Conservation (phyloP, 1,140 invertebrate species). For the Zaprionus ghesquierei region DNA sequence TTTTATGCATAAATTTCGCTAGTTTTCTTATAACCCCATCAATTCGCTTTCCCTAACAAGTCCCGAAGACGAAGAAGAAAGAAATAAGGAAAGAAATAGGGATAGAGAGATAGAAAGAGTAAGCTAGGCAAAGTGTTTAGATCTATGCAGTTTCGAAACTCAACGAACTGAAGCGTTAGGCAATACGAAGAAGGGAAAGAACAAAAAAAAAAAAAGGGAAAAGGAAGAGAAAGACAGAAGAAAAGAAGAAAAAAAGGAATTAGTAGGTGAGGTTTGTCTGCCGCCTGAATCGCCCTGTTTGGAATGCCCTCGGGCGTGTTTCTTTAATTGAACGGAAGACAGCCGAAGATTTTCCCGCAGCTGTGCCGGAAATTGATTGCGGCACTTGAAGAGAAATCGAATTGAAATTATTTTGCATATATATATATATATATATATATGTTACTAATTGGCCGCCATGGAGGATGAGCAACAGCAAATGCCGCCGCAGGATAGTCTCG, state of each 20-base stretch:
- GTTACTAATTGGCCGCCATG: not conserved
- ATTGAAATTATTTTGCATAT: not conserved
- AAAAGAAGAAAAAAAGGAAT: not conserved
- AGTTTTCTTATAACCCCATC: not conserved
- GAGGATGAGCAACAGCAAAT: not conserved
- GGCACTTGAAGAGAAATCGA: constrained; percentile 28
- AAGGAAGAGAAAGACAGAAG: not conserved
- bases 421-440: too few species aligned
- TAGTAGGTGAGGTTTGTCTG: not conserved
- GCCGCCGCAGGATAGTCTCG: not conserved
- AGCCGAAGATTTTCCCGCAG: too few species aligned
- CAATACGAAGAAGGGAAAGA: not conserved
- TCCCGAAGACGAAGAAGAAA: not conserved
- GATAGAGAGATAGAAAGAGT: not conserved
- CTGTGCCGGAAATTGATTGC: constrained; percentile 32
- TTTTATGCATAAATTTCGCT: not conserved
- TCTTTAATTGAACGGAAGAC: constrained; percentile 31
- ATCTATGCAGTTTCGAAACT: not conserved
- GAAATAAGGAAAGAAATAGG: not conserved
- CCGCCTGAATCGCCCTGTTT: not conserved
- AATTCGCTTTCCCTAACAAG: not conserved
- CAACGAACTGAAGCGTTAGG: not conserved
- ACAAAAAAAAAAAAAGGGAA: not conserved
- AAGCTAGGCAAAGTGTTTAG: not conserved
- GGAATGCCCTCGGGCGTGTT: constrained; percentile 10